Evolutionary conservation across 2,888 invertebrate genomes (phyloP), one percentile per base, ranked within the genome.

Genomic region (Eledona agricola): DNA sequence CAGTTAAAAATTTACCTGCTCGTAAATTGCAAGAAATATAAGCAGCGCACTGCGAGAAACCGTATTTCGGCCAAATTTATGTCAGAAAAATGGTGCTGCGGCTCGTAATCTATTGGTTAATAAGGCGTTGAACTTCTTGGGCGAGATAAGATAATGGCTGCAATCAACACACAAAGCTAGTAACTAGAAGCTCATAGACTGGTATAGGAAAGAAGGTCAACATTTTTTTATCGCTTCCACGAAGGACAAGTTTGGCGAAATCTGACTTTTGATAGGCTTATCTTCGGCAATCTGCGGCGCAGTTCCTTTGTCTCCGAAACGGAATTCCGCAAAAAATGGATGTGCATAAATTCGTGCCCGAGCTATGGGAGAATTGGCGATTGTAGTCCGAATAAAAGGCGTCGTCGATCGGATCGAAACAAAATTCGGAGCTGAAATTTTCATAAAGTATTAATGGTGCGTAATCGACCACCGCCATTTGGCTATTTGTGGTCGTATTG

Each of bases 111-210:
- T 37, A 47, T 47, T 26, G 37, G 47, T 37, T 47, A 37, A 40
- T 19, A 50, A 50, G 49, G 25, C 49, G 40, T 40, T 50, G 49
- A 50, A 50, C 49, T 49, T 37, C 31, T 32, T 28, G 31, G 23
- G 1, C 5, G 16, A 40, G 49, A 50, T 50, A 50, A 50, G 49
- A 50, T 50, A 50, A 22, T 38, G 17, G 28, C 12, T 22, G 9
- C 38, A 23, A 49, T 40, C 38, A 50, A 50, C 40, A 50, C 16
- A 49, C 23, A n/a, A n/a, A n/a, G n/a, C n/a, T n/a, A n/a, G n/a
- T n/a, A n/a, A n/a, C n/a, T n/a, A n/a, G n/a, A n/a, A n/a, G n/a
- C n/a, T n/a, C n/a, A n/a, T n/a, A n/a, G n/a, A n/a, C n/a, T n/a
- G n/a, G n/a, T n/a, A 17, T 32, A 45, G 26, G 25, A 34, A 23